phyloP scores from a whole-genome alignment of 1,140 invertebrate species.

The Brevipalpus yothersi region DNA sequence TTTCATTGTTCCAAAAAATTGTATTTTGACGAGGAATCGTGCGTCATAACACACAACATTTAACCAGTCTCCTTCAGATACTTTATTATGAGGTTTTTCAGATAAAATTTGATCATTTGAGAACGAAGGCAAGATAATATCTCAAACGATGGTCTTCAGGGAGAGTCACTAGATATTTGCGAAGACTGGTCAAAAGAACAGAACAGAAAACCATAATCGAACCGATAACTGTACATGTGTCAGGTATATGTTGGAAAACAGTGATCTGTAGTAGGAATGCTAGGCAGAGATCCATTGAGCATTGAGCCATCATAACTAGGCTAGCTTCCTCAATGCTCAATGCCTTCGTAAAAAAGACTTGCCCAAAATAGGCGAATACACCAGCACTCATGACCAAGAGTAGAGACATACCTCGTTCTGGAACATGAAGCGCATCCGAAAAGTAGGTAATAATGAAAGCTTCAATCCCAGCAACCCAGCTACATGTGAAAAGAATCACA shows the following conservation, averaged over 20 bases:
- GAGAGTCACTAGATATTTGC: constrained; percentile 51
- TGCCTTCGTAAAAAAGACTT: constrained; percentile 13
- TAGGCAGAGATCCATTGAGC: constrained; percentile 61
- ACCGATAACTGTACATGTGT: constrained; percentile 37
- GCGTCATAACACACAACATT: no score
- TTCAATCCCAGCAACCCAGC: constrained; percentile 48
- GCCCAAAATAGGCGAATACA: constrained; percentile 13
- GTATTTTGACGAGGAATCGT: no score
- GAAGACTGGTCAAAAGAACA: constrained; percentile 48
- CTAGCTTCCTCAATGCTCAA: constrained; percentile 15
- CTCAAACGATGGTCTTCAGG: constrained; percentile 10
- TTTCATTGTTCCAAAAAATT: no score
- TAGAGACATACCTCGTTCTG: constrained; percentile 44
- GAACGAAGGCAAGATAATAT: constrained; percentile 6
- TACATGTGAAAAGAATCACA: constrained; percentile 68
- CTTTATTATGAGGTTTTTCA: no score
- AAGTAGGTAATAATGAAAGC: constrained; percentile 46
- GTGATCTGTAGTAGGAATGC: constrained; percentile 58
- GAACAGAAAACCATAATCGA: constrained; percentile 55
- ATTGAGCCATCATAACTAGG: constrained; percentile 19
- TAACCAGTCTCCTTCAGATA: no score
- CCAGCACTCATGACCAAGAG: constrained; percentile 47
- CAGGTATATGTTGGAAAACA: constrained; percentile 22
- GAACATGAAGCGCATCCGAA: constrained; percentile 43
- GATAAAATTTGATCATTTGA: background rate